These are phyloP conservation scores for Drosophila parthenogenetica DNA, from an alignment of 2,888 invertebrate genomes.

Conservation along the genomic window DNA sequence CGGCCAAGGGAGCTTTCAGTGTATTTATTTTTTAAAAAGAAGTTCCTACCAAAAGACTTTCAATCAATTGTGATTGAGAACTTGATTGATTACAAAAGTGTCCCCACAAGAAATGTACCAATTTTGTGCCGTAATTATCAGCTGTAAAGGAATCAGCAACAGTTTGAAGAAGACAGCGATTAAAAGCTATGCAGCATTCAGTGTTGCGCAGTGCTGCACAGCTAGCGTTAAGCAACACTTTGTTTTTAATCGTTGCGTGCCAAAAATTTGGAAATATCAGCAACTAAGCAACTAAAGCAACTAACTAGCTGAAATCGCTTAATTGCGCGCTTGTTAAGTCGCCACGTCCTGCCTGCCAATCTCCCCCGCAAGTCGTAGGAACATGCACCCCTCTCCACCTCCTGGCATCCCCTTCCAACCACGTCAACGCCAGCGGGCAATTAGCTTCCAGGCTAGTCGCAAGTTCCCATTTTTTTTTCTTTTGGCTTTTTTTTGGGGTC, in stretches of 20 bases:
- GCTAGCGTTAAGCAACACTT: slow-evolving; percentile 13
- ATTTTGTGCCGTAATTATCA: too few relatives aligned
- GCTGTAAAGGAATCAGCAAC: too few relatives aligned
- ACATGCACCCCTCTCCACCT: neutral
- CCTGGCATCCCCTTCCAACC: neutral
- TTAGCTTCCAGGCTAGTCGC: slow-evolving; percentile 60
- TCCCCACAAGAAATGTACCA: too few relatives aligned
- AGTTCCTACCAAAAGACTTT: too few relatives aligned
- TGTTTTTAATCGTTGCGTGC: slow-evolving; percentile 7
- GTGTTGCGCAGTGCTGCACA: slow-evolving; percentile 1
- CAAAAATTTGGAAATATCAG: slow-evolving; percentile 26
- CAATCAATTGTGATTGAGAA: too few relatives aligned
- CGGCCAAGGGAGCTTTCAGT: too few relatives aligned
- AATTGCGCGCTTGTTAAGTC: slow-evolving; percentile 51
- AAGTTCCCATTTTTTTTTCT: slow-evolving; percentile 5
- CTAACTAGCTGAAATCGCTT: slow-evolving; percentile 28
- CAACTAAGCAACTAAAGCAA: slow-evolving; percentile 3
- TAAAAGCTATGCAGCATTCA: neutral
- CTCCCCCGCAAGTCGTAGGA: neutral
- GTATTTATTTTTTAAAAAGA: too few relatives aligned
- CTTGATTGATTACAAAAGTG: too few relatives aligned
- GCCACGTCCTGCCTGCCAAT: neutral
- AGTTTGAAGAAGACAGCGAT: too few relatives aligned
- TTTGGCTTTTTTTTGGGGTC: slow-evolving; percentile 39
- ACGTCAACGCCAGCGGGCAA: slow-evolving; percentile 44